Evolutionary conservation across 2,888 invertebrate species (phyloP), one percentile per base, ranked within the genome.

Genomic region (Oscheius sp.): DNA sequence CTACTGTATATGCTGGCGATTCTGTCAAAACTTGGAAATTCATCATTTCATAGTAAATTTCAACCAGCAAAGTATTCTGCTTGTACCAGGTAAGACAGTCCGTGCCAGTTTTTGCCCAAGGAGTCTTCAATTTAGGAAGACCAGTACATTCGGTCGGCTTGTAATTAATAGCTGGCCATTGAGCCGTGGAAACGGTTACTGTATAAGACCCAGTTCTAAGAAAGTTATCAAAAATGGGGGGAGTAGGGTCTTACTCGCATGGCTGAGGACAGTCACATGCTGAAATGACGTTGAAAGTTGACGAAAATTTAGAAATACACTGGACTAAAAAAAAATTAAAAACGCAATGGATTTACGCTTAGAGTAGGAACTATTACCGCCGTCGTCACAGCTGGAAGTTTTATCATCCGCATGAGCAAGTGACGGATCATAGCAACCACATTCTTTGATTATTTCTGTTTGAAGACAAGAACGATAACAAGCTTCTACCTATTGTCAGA

Each of bases 381-480:
- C 54, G 20, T 20, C 20, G 20, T 54, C 54, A 33, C 54, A 54
- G 59, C 78, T 73, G 6, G 57, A 50, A 3, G 71, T 65, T 0
- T 71, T 71, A 1, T 54, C 64, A 24, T 74, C 64, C 0, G 77
- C 73, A 54, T 72, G 72, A 4, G 78, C 65, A 63, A 75, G 82
- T 1, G 77, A 67, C 2, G 84, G 84, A 64, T 84, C 82, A 67
- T 79, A 81, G 74, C 87, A 87, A n/a, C 76, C 76, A 73, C 87
- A 87, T 50, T 74, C 54, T 3, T 63, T 56, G 0, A 82, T 72
- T 12, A 86, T 78, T 49, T 78, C 75, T 45, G 78, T 74, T 70
- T 87, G 87, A 51, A 81, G 70, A 71, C 87, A 87, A 9, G 85
- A 84, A 65, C 87, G 86, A 63, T 86, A 77, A 72, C 87, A 87